phyloP scores from a whole-genome alignment of 2,888 invertebrate genomes.

The Drosophila phalerata region DNA sequence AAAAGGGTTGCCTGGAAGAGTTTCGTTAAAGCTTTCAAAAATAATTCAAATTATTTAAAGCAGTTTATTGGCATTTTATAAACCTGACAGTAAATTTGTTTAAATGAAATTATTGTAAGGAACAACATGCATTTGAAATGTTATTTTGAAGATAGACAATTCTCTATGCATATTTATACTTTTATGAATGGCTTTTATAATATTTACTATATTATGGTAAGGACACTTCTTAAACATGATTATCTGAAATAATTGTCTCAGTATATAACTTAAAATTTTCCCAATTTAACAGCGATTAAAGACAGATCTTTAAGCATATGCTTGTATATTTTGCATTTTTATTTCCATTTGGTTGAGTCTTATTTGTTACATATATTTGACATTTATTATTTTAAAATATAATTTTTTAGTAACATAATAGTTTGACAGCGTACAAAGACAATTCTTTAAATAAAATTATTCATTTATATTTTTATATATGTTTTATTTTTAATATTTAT shows the following conservation, averaged over 20 bases:
- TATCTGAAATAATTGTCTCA: no score
- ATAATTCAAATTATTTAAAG: conserved; percentile 8
- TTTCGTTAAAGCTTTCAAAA: conserved; percentile 1
- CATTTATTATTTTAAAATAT: background rate
- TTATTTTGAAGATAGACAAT: no score
- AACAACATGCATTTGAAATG: background rate
- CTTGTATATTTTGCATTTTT: no score
- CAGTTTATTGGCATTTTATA: background rate
- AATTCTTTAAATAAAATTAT: conserved; percentile 7
- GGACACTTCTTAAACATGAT: no score
- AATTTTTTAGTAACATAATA: background rate
- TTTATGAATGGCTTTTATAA: no score
- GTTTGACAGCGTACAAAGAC: background rate
- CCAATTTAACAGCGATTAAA: no score
- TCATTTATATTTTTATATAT: conserved; percentile 9
- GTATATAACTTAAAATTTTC: no score
- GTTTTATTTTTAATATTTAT: conserved; percentile 26
- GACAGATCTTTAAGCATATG: no score
- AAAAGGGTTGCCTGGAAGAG: conserved; percentile 18
- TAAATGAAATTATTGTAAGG: background rate
- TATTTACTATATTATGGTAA: no score
- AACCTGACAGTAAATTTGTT: background rate
- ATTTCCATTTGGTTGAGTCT: background rate
- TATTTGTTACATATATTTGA: background rate
- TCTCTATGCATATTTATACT: no score